These are phyloP conservation scores for Serinus canaria DNA, from an alignment of 2,113 vertebrate genomes.

Conservation along the genomic window DNA sequence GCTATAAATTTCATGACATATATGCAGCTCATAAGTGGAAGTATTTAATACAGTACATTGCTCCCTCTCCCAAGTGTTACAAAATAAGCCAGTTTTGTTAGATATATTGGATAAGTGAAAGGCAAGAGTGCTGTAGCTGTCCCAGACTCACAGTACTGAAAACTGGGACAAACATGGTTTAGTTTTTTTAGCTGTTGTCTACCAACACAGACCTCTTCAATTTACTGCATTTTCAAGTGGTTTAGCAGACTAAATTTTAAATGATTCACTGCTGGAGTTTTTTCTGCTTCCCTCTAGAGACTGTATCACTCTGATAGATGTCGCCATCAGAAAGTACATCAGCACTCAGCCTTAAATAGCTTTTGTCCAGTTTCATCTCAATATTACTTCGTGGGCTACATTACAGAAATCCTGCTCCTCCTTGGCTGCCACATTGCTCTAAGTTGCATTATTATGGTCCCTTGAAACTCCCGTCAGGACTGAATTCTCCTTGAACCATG, in stretches of 20 bases:
- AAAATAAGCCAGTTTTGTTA: neutral
- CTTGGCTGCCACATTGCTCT: neutral
- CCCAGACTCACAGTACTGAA: neutral
- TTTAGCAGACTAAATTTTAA: conserved; percentile 31
- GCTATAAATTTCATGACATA: neutral
- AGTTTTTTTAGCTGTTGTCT: neutral
- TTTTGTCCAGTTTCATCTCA: neutral
- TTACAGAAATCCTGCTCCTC: neutral
- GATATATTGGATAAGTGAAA: neutral
- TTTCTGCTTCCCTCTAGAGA: neutral
- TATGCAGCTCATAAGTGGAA: neutral
- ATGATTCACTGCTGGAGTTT: neutral
- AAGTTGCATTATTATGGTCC: neutral
- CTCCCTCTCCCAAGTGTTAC: neutral
- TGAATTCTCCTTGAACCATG: neutral
- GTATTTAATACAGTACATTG: neutral
- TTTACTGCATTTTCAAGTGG: neutral
- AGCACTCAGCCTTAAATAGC: neutral
- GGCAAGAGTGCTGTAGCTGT: neutral
- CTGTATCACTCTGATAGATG: neutral
- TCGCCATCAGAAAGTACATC: neutral
- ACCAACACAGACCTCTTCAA: neutral
- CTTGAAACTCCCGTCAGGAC: neutral
- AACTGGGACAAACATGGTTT: neutral
- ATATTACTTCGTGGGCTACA: neutral